phyloP scores from a whole-genome alignment of 1,140 invertebrate genomes.

The Caerostris darwini region DNA sequence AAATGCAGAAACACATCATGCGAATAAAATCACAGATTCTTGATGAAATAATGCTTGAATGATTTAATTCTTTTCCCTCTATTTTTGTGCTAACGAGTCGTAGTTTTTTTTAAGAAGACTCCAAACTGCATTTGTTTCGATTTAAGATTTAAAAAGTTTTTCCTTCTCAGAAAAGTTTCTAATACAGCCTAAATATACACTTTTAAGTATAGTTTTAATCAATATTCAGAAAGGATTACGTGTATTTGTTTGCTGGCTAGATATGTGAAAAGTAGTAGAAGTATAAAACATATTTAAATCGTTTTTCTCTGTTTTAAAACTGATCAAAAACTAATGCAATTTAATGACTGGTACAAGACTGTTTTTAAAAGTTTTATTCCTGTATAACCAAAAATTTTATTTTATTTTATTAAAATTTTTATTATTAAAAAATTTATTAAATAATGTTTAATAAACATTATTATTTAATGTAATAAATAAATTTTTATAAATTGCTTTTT shows the following conservation, averaged over 20 bases:
- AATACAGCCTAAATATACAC: conserved; percentile 11
- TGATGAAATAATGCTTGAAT: conserved; percentile 5
- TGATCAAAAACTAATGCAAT: too few species aligned
- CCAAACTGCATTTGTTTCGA: not conserved
- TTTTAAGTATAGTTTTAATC: not conserved
- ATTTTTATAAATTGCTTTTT: too few species aligned
- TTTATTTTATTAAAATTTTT: too few species aligned
- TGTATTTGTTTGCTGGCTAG: not conserved
- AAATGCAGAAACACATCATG: not conserved
- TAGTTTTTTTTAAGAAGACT: not conserved
- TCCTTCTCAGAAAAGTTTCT: not conserved
- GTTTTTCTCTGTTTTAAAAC: not conserved
- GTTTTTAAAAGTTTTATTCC: too few species aligned
- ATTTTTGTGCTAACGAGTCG: not conserved
- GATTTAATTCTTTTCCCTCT: not conserved
- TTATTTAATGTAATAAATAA: too few species aligned
- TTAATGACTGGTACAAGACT: too few species aligned
- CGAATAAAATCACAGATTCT: not conserved
- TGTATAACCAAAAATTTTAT: too few species aligned
- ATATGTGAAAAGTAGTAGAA: not conserved
- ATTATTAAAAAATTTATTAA: too few species aligned
- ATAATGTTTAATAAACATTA: too few species aligned
- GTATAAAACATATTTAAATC: not conserved
- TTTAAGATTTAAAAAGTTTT: not conserved
- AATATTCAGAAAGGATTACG: not conserved